Conservation (phyloP, 2,797 vertebrate genomes). For the Sardinella longiceps region DNA sequence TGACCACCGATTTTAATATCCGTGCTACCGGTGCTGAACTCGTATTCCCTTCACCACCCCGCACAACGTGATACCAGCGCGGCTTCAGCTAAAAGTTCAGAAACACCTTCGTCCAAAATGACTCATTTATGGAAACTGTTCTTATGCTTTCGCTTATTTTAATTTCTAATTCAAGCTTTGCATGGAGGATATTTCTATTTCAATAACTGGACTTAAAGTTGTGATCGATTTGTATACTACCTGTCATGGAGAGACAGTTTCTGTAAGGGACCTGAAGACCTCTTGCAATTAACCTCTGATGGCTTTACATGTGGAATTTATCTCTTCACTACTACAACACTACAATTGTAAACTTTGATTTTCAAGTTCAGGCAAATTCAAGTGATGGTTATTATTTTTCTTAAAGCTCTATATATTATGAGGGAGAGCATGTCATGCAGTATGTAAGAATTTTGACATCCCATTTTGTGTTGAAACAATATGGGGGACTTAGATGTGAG, state of each 20-base stretch:
- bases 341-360: not conserved
- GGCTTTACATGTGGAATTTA: not conserved
- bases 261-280: not conserved
- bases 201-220: not conserved
- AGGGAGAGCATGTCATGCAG: not conserved
- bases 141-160: not conserved
- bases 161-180: not conserved
- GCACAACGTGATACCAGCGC: slow-evolving; percentile 12
- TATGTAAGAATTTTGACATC: not conserved
- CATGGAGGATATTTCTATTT: not conserved
- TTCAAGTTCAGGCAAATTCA: not conserved
- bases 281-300: not conserved
- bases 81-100: not conserved
- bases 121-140: not conserved
- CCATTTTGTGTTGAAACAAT: slow-evolving; percentile 36
- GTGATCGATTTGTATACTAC: not conserved
- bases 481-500: slow-evolving; percentile 64
- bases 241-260: not conserved
- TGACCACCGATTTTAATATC: slow-evolving; percentile 24
- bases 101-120: not conserved
- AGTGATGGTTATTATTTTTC: not conserved
- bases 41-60: slow-evolving; percentile 2
- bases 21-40: slow-evolving; percentile 37
- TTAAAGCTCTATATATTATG: not conserved
- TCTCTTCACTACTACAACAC: too few species aligned